A percentile compares a stretch with the other conserved stretches of the same genome.
Evolutionary conservation across 1,140 invertebrate species (phyloP).

Genomic region (Drosophila pectinifera): DNA sequence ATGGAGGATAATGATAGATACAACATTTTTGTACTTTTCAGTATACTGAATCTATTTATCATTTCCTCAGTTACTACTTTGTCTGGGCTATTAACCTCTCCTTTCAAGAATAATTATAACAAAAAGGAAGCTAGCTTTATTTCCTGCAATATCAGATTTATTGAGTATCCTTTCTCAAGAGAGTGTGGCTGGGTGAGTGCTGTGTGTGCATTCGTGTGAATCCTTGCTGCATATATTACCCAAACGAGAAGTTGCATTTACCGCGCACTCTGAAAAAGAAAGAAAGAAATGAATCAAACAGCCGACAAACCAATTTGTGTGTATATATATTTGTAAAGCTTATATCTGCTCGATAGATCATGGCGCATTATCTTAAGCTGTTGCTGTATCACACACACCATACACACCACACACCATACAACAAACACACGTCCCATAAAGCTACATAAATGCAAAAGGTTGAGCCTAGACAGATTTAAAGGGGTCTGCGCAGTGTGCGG

Average conservation of each 20-base stretch:
- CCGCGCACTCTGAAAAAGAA: conserved; percentile 27
- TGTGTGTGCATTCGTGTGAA: conserved; percentile 30
- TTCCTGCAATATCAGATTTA: neutral
- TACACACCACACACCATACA: conserved; percentile 10
- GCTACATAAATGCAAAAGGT: conserved; percentile 28
- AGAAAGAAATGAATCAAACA: conserved; percentile 17
- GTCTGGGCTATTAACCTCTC: too few species aligned
- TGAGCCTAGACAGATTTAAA: conserved; percentile 45
- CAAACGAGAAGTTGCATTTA: conserved; percentile 60
- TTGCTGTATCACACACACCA: conserved; percentile 41
- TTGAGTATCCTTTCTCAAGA: neutral
- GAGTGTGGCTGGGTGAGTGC: conserved; percentile 8
- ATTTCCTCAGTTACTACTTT: neutral
- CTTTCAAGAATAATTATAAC: too few species aligned
- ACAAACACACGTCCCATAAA: conserved; percentile 12
- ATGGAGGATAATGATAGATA: neutral
- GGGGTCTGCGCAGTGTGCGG: conserved; percentile 61
- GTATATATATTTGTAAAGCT: conserved; percentile 55
- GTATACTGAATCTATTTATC: neutral
- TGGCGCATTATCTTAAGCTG: conserved; percentile 41
- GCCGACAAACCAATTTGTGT: conserved; percentile 42
- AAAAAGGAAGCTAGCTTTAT: too few species aligned
- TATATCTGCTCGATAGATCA: conserved; percentile 42
- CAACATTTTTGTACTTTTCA: conserved; percentile 1
- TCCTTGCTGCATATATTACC: conserved; percentile 24